Conservation (phyloP, 2,113 vertebrate species). For the Chaetura pelagica region DNA sequence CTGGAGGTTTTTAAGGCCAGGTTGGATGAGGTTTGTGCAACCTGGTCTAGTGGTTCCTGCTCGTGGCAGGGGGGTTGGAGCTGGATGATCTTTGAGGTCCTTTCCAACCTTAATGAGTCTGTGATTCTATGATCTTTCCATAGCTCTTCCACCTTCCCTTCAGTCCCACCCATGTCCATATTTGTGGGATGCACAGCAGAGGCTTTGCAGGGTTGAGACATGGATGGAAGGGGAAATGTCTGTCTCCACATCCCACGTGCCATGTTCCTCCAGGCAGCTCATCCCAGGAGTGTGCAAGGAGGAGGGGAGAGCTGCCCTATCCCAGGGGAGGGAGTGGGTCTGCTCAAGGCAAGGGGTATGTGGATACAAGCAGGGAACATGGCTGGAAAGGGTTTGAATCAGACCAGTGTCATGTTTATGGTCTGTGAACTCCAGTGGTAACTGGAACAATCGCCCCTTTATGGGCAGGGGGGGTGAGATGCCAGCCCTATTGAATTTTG, state of each 20-base stretch:
- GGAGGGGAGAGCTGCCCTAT: not conserved
- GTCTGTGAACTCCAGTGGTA: not conserved
- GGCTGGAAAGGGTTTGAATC: not conserved
- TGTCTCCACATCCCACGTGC: not conserved
- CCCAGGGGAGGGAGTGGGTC: not conserved
- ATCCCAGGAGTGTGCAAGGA: accelerated
- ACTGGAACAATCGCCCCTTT: not conserved
- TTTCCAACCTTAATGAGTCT: too few species aligned
- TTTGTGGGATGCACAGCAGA: not conserved
- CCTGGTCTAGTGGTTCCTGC: too few species aligned
- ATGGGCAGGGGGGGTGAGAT: not conserved
- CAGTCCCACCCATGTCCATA: not conserved
- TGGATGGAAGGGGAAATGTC: not conserved
- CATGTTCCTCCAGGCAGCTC: not conserved
- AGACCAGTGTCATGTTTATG: not conserved
- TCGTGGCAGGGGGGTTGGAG: too few species aligned
- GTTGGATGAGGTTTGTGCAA: too few species aligned
- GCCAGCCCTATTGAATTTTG: not conserved
- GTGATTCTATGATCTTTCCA: not conserved
- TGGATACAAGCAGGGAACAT: not conserved
- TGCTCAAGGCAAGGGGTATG: not conserved
- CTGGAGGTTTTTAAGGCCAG: too few species aligned
- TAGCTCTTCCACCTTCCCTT: not conserved
- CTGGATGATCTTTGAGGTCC: too few species aligned
- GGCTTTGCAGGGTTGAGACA: accelerated